Evolutionary conservation across 2,888 invertebrate species (phyloP), one percentile per base, ranked within the genome.

Genomic region (Xestia rhomboidea): DNA sequence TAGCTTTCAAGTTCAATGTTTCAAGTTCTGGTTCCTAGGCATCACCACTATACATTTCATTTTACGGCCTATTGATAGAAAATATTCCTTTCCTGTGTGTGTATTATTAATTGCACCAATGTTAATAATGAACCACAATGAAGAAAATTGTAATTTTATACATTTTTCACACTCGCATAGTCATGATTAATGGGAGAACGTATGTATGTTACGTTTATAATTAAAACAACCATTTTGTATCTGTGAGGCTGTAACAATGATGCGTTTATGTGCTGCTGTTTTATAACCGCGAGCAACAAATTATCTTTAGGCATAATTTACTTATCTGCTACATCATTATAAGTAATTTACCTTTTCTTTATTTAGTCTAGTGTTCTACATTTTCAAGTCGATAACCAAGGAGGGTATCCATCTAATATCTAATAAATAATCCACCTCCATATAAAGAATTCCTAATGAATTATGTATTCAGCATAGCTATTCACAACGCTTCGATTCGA

Each of bases 111-210:
- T 38, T 24, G 10, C 13, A 51, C 30, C 18, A 41, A 2, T 27
- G 2, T 38, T 76, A 64, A 51, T 76, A 68, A 76, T 21, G 67
- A 34, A 67, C 44, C 8, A 27, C 27, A 51, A 21, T 30, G 51
- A 13, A 73, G 49, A 72, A 64, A 79, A 82, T 68, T 51, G 6
- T 51, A 76, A 82, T 63, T 76, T 78, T 75, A 84, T 81, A 67
- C 66, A 54, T 67, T 74, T 79, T 83, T 77, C 74, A 68, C 83
- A 77, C 79, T 83, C 60, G 51, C 76, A 68, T 46, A 54, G 24
- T 60, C 54, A 69, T 72, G 67, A 83, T 68, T 70, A 80, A 77
- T 86, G 46, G 67, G 75, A 66, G 83, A 85, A 86, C 41, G 85
- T 77, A 74, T 71, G 86, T 77, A 74, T 71, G 57, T 54, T 77